Evolutionary conservation across 1,140 invertebrate species (phyloP), one percentile per base, ranked within the genome.

Genomic region (Papilio polytes): DNA sequence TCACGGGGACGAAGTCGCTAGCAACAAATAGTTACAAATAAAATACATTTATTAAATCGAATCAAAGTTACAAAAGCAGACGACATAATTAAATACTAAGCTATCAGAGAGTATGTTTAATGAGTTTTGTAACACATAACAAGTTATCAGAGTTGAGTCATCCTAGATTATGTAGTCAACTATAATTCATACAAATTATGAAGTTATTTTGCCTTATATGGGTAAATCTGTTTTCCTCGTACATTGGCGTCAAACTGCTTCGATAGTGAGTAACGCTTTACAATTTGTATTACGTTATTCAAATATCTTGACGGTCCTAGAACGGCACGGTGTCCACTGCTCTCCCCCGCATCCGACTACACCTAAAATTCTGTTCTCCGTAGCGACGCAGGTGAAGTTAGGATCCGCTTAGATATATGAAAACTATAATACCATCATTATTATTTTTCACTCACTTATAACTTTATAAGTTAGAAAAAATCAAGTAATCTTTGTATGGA

Each of bases 141-240:
- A n/a, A 22, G 0, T 66, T 66, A 31, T 66, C 63, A 31, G 3
- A 66, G 22, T 31, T 66, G 22, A 74, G 41, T 74, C 73, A 51
- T 26, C 73, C 46, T 18, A 20, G 3, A 26, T 46, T 48, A 51
- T 51, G 73, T 74, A 3, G 73, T 74, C 73, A 51, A 74, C 41
- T 12, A 74, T 74, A 74, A 51, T 46, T 46, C 44, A 74, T 74
- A 51, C 20, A 74, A 26, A 74, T 74, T 74, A 74, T 13, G 73
- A 74, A 36, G 73, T 66, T 46, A 74, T 51, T 74, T 22, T 51
- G 41, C 44, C 73, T 26, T 46, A 48, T 74, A 48, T 51, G 73
- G 73, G 20, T 26, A 48, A 51, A 74, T 74, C 73, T 46, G 73
- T 51, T 74, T 74, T 74, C 73, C 73, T 74, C 7, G 73, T 74